Evolutionary conservation across 2,888 invertebrate genomes (phyloP).

Genomic region (Lomographa bimaculata): DNA sequence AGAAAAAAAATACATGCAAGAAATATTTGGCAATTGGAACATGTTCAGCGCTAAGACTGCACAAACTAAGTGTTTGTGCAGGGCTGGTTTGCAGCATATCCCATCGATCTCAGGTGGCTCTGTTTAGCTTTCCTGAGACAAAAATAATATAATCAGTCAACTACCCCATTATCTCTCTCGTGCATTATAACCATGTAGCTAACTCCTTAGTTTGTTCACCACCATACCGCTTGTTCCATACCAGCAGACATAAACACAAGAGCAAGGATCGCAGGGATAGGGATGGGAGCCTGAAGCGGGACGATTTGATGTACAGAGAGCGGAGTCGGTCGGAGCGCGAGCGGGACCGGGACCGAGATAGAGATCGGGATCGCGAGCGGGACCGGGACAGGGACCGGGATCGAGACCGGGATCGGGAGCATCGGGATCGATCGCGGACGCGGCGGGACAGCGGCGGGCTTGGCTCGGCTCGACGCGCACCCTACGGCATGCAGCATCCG

Average conservation of each 20-base stretch:
- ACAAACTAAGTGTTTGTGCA: too few relatives aligned
- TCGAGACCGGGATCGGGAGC: slow-evolving; percentile 83
- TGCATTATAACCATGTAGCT: slow-evolving; percentile 33
- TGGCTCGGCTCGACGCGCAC: slow-evolving; percentile 51
- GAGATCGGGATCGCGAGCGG: slow-evolving; percentile 78
- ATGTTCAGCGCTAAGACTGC: too few relatives aligned
- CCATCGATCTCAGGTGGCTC: too few relatives aligned
- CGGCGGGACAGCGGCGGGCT: slow-evolving; percentile 67
- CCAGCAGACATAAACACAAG: slow-evolving; percentile 79
- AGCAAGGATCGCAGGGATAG: slow-evolving; percentile 77
- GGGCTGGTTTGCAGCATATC: too few relatives aligned
- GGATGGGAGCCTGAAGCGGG: slow-evolving; percentile 74
- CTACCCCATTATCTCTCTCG: slow-evolving; percentile 44
- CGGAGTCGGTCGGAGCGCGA: slow-evolving; percentile 73
- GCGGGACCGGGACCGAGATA: slow-evolving; percentile 82
- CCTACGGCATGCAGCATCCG: slow-evolving; percentile 53
- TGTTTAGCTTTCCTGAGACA: too few relatives aligned
- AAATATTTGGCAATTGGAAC: too few relatives aligned
- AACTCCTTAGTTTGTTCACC: slow-evolving; percentile 55
- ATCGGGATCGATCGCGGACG: slow-evolving; percentile 80
- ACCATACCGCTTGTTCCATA: slow-evolving; percentile 75
- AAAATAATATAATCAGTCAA: too few relatives aligned
- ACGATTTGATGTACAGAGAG: slow-evolving; percentile 81
- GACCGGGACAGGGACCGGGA: slow-evolving; percentile 78
- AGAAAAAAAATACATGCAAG: too few relatives aligned